Evolutionary conservation across 2,888 invertebrate species (phyloP).

Genomic region (Stenchaetothrips biformis): DNA sequence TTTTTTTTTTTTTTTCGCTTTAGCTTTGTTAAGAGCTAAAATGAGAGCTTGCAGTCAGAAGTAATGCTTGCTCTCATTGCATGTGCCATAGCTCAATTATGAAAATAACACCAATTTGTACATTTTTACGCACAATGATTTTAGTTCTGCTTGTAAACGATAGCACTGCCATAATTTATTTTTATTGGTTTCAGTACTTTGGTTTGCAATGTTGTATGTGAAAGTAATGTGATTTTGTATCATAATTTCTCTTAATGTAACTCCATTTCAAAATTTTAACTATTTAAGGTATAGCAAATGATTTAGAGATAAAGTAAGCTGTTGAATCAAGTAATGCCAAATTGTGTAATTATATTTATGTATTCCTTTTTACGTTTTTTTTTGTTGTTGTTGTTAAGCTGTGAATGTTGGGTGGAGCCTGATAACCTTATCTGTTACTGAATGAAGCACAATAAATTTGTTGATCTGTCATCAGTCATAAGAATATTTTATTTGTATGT

Average conservation of each 20-base stretch:
- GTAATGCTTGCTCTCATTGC: constrained; percentile 5
- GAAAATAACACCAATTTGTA: not conserved
- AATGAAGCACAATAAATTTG: constrained; percentile 17
- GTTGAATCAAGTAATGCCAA: not conserved
- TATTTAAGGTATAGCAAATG: not conserved
- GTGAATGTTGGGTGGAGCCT: constrained; percentile 18
- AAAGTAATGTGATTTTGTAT: constrained; percentile 1
- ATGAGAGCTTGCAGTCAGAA: not conserved
- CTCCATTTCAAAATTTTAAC: constrained; percentile 9
- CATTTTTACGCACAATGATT: not conserved
- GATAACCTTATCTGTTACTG: not conserved
- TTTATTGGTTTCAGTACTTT: not conserved
- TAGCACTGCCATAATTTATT: constrained; percentile 18
- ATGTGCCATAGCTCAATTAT: constrained; percentile 5
- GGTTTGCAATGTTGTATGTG: not conserved
- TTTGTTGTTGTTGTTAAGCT: not conserved
- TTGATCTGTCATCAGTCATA: constrained; percentile 16
- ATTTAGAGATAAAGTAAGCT: not conserved
- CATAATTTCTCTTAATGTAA: not conserved
- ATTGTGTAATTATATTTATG: constrained; percentile 18
- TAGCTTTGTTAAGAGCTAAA: not conserved
- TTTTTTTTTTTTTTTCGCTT: not conserved
- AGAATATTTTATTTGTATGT: constrained; percentile 14
- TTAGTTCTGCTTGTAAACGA: constrained; percentile 1
- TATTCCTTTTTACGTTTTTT: not conserved